Percentiles rank a stretch among this genome's conserved stretches.
phyloP scores from a whole-genome alignment of 2,113 vertebrate genomes.

The Microcebus griseorufus region DNA sequence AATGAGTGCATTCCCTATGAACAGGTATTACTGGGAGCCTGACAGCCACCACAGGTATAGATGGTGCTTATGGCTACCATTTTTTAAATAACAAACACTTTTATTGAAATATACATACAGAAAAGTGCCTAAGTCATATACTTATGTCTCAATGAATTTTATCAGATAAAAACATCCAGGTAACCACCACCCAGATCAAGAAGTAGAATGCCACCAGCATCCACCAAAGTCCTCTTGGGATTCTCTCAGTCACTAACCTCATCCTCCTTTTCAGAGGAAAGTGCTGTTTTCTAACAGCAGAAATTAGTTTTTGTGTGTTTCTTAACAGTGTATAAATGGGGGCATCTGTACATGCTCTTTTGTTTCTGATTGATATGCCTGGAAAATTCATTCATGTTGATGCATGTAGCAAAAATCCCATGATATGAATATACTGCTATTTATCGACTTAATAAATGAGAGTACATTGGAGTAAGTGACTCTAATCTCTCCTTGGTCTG shows the following conservation, averaged over 20 bases:
- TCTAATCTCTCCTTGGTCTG: not conserved
- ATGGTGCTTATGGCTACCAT: not conserved
- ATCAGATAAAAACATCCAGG: not conserved
- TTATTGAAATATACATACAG: not conserved
- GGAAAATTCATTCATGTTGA: not conserved
- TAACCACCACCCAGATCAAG: not conserved
- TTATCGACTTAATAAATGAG: not conserved
- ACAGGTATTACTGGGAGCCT: not conserved
- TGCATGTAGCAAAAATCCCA: not conserved
- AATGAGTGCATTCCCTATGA: rapidly evolving
- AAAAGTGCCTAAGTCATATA: not conserved
- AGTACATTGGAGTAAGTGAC: not conserved
- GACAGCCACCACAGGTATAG: not conserved
- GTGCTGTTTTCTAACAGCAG: not conserved
- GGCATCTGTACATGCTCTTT: not conserved
- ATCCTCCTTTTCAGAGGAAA: not conserved
- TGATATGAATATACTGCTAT: not conserved
- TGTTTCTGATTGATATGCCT: not conserved
- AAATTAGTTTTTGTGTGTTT: not conserved
- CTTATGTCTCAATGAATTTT: not conserved
- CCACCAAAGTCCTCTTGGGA: not conserved
- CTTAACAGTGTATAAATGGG: not conserved
- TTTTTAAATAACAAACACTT: constrained; percentile 11
- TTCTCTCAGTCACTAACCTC: not conserved
- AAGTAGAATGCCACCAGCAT: not conserved